Conservation (phyloP, 1,140 invertebrate species). For the Drosophila nebulosa region DNA sequence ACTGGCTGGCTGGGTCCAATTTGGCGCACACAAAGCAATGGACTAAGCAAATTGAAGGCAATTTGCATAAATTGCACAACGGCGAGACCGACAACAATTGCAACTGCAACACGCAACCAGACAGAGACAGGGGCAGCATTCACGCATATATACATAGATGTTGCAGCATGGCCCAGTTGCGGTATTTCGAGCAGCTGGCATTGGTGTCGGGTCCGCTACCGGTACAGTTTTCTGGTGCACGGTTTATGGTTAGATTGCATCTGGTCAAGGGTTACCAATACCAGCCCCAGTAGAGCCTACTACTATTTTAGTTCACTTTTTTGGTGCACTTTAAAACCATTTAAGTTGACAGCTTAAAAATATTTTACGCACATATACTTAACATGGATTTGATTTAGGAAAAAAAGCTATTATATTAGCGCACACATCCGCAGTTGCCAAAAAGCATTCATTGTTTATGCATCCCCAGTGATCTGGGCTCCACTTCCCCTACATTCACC, state of each 20-base stretch:
- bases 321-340: neutral
- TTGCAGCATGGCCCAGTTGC: conserved; percentile 35
- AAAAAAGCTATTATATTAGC: neutral
- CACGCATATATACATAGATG: neutral
- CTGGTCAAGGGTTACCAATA: conserved; percentile 8
- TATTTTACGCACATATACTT: neutral
- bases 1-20: conserved; percentile 26
- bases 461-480: conserved; percentile 34
- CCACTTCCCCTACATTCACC: conserved; percentile 6
- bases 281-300: conserved; percentile 8
- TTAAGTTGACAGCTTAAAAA: neutral
- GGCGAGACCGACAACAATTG: conserved; percentile 11
- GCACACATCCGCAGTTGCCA: conserved; percentile 1
- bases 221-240: neutral
- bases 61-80: conserved; percentile 68
- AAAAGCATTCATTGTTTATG: conserved; percentile 25
- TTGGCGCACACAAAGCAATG: conserved; percentile 36
- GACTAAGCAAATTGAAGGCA: conserved; percentile 68
- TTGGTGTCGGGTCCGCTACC: too few species aligned
- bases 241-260: conserved; percentile 24
- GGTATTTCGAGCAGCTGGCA: conserved; percentile 37
- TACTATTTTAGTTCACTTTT: conserved; percentile 28
- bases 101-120: neutral
- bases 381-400: neutral
- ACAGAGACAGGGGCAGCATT: conserved; percentile 13